phyloP scores from a whole-genome alignment of 2,888 invertebrate genomes.

The Galerucella pusilla region DNA sequence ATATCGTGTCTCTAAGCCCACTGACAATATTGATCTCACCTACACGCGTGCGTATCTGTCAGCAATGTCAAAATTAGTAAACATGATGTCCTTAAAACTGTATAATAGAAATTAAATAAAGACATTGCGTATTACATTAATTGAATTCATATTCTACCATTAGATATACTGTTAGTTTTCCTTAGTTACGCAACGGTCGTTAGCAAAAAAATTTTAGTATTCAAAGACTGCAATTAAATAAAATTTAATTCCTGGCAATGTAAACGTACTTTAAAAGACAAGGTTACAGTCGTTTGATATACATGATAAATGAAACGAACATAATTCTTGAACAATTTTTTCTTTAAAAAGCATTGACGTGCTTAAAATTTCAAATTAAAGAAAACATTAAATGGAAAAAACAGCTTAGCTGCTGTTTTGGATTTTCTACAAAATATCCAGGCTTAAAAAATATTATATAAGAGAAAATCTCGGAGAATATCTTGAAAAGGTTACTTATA shows the following conservation, averaged over 20 bases:
- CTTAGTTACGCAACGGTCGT: slow-evolving; percentile 16
- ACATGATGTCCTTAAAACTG: neutral
- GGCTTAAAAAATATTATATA: too few relatives aligned
- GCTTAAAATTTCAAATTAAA: neutral
- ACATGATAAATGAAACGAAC: slow-evolving; percentile 25
- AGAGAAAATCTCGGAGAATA: too few relatives aligned
- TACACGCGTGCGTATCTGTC: neutral
- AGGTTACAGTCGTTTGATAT: slow-evolving; percentile 40
- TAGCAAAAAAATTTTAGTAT: slow-evolving; percentile 21
- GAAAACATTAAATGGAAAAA: too few relatives aligned
- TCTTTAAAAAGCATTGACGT: slow-evolving; percentile 24
- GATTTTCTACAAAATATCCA: too few relatives aligned
- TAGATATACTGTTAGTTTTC: neutral
- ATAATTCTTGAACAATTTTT: slow-evolving; percentile 29
- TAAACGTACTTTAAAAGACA: slow-evolving; percentile 46
- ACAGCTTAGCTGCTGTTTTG: too few relatives aligned
- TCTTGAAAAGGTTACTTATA: too few relatives aligned
- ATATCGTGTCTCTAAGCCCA: too few relatives aligned
- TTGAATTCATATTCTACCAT: neutral
- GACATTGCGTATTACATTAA: neutral
- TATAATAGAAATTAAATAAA: neutral
- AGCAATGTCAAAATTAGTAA: neutral
- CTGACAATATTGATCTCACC: neutral
- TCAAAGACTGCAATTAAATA: slow-evolving; percentile 42
- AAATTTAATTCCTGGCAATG: slow-evolving; percentile 41